Evolutionary conservation across 2,113 vertebrate species (phyloP).

Genomic region (Tyrannus savana): DNA sequence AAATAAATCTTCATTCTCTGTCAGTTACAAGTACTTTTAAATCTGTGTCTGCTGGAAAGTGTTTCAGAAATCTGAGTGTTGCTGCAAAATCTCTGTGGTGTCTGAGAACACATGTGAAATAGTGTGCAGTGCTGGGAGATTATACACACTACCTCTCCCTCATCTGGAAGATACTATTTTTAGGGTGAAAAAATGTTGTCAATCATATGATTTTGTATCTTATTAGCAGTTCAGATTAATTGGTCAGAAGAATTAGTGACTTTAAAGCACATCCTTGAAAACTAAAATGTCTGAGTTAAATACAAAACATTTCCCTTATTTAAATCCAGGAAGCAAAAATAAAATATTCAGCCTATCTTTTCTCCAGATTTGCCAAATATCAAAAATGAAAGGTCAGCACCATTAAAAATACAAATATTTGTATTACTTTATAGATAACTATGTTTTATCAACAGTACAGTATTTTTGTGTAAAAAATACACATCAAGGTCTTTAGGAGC

Average conservation of each 20-base stretch:
- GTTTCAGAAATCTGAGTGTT: not conserved
- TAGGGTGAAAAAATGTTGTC: not conserved
- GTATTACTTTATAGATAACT: not conserved
- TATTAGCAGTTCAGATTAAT: not conserved
- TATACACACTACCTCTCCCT: not conserved
- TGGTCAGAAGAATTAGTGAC: not conserved
- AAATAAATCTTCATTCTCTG: not conserved
- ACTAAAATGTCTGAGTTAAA: not conserved
- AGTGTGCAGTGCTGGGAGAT: not conserved
- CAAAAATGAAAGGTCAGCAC: not conserved
- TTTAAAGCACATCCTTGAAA: not conserved
- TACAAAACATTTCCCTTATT: not conserved
- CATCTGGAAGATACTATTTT: not conserved
- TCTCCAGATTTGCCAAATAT: not conserved
- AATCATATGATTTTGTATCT: not conserved
- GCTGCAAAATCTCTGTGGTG: not conserved
- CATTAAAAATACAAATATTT: not conserved
- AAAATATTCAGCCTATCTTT: not conserved
- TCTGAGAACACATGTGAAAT: not conserved
- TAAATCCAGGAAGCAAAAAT: not conserved
- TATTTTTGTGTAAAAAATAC: not conserved
- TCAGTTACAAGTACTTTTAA: not conserved
- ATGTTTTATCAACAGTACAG: not conserved
- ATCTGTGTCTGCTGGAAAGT: not conserved
- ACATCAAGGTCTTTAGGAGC: not conserved